Conservation (phyloP, 2,113 vertebrate species). For the Delphinapterus leucas region DNA sequence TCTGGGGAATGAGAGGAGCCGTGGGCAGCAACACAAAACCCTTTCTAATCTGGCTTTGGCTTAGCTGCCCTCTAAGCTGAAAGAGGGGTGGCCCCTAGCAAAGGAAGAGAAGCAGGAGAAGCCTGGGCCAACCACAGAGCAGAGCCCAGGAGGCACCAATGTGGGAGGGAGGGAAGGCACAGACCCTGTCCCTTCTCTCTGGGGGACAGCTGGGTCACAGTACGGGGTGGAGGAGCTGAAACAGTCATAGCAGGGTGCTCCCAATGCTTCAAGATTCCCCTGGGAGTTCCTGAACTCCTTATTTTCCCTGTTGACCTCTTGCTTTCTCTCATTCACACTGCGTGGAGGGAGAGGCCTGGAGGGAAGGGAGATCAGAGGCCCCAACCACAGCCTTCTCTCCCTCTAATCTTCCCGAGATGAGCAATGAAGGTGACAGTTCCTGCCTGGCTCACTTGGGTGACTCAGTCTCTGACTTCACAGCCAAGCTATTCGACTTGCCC, state of each 20-base stretch:
- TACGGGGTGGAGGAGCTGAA: background rate
- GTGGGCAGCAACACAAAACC: slow-evolving; percentile 74
- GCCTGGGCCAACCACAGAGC: background rate
- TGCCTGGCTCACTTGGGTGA: slow-evolving; percentile 33
- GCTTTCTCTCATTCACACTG: background rate
- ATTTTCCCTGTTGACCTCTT: background rate
- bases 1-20: slow-evolving; percentile 35
- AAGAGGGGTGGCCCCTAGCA: slow-evolving; percentile 20
- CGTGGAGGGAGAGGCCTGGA: background rate
- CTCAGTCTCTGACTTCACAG: slow-evolving; percentile 45
- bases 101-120: slow-evolving; percentile 1
- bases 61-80: slow-evolving; percentile 47
- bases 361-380: background rate
- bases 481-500: background rate
- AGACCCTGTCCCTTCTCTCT: background rate
- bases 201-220: background rate
- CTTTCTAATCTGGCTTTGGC: slow-evolving; percentile 73
- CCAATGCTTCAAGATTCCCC: background rate
- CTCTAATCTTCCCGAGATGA: background rate
- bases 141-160: background rate
- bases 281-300: background rate
- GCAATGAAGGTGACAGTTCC: slow-evolving; percentile 27
- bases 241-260: background rate
- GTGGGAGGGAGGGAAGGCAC: background rate
- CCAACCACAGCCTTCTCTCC: background rate